A percentile compares a stretch with the other conserved stretches of the same genome.
Conservation (phyloP, 2,113 vertebrate species). For the Xenopus borealis region DNA sequence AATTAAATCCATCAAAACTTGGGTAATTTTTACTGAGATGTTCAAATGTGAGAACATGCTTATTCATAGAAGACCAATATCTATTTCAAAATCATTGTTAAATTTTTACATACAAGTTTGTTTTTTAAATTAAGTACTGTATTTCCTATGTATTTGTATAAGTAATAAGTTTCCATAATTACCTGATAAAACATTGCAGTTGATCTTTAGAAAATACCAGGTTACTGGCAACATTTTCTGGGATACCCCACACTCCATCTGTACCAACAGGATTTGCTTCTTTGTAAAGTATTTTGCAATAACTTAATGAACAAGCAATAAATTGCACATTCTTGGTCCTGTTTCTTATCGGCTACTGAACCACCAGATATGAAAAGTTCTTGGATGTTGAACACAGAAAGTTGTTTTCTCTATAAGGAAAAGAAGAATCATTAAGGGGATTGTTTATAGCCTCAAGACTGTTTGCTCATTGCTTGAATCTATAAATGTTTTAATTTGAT, state of each 20-base stretch:
- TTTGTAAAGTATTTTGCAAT: neutral
- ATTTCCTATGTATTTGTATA: neutral
- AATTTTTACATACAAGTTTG: no score
- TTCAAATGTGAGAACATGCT: no score
- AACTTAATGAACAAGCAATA: neutral
- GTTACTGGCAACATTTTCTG: no score
- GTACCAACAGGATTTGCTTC: no score
- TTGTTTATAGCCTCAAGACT: neutral
- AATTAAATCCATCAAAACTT: no score
- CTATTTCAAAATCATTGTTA: no score
- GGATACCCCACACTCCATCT: no score
- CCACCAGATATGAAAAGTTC: neutral
- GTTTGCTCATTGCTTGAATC: neutral
- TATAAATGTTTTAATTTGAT: no score
- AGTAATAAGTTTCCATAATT: neutral
- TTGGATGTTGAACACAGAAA: neutral
- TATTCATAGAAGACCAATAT: no score
- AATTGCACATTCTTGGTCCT: neutral
- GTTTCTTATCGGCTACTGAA: neutral
- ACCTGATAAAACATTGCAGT: neutral
- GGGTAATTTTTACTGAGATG: no score
- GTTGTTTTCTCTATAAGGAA: neutral
- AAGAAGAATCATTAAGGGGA: neutral
- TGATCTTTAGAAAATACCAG: no score
- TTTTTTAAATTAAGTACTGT: no score